A percentile compares a stretch with the other conserved stretches of the same genome.
Conservation (phyloP, 2,113 vertebrate genomes). For the Pristiophorus japonicus region DNA sequence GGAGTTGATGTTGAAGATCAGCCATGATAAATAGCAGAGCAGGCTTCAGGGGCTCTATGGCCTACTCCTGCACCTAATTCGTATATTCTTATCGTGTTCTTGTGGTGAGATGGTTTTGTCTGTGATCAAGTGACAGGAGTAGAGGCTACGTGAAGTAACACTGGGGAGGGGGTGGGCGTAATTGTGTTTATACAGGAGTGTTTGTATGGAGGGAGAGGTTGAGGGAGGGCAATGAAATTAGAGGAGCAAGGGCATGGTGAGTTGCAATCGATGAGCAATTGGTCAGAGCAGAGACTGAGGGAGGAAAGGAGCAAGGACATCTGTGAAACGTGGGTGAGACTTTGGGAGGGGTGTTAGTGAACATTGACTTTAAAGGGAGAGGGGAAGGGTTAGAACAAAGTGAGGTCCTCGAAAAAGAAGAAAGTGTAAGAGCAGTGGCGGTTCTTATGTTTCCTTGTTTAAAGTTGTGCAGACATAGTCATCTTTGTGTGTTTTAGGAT, state of each 20-base stretch:
- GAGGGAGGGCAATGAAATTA: background rate
- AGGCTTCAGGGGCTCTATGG: no score
- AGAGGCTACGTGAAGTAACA: background rate
- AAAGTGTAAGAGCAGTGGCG: background rate
- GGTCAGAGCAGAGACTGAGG: background rate
- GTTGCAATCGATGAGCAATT: background rate
- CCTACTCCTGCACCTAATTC: no score
- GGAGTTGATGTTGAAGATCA: no score
- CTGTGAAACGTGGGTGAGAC: no score
- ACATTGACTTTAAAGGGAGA: background rate
- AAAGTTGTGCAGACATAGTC: background rate
- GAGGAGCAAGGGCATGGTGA: background rate
- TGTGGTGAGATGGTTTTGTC: background rate
- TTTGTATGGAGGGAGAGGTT: background rate
- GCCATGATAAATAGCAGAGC: no score
- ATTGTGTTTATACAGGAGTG: background rate
- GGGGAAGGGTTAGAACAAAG: background rate
- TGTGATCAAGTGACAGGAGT: background rate
- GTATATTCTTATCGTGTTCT: no score
- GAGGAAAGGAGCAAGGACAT: background rate
- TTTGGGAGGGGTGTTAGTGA: background rate
- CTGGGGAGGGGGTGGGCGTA: background rate
- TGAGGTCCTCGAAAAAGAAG: background rate
- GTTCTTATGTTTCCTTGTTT: background rate
- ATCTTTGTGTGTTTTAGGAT: background rate